Evolutionary conservation across 2,888 invertebrate genomes (phyloP).

Genomic region (Aricia artaxerxes): DNA sequence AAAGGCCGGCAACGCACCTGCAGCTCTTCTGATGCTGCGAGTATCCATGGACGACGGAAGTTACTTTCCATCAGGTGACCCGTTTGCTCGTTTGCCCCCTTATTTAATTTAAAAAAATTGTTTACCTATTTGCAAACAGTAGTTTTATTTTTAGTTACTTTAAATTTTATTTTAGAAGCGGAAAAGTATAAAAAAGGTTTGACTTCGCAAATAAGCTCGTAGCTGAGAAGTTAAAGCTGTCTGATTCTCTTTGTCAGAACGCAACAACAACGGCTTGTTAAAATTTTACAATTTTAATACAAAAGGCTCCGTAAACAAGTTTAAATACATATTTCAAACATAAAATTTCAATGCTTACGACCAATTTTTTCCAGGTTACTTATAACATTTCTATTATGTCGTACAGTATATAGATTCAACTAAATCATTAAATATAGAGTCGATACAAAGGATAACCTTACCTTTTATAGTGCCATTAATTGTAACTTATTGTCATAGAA

Average conservation of each 20-base stretch:
- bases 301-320: neutral
- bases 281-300: neutral
- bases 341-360: neutral
- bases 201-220: slow-evolving; percentile 8
- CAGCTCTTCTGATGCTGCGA: too few relatives aligned
- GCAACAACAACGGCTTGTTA: neutral
- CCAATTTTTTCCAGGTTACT: neutral
- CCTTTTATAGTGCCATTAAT: neutral
- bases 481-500: neutral
- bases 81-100: too few relatives aligned
- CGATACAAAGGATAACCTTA: neutral
- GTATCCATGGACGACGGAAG: too few relatives aligned
- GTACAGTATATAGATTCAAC: neutral
- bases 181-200: neutral
- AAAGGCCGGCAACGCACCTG: too few relatives aligned
- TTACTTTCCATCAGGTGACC: too few relatives aligned
- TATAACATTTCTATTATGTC: neutral
- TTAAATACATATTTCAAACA: neutral
- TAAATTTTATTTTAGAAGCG: neutral
- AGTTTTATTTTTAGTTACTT: neutral
- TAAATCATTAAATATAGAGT: neutral
- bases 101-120: too few relatives aligned
- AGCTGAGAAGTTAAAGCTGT: neutral
- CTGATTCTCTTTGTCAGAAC: slow-evolving; percentile 11
- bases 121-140: neutral